Percentiles rank a stretch among this genome's conserved stretches.
Conservation (phyloP, 1,140 invertebrate genomes). For the Camponotus floridanus region DNA sequence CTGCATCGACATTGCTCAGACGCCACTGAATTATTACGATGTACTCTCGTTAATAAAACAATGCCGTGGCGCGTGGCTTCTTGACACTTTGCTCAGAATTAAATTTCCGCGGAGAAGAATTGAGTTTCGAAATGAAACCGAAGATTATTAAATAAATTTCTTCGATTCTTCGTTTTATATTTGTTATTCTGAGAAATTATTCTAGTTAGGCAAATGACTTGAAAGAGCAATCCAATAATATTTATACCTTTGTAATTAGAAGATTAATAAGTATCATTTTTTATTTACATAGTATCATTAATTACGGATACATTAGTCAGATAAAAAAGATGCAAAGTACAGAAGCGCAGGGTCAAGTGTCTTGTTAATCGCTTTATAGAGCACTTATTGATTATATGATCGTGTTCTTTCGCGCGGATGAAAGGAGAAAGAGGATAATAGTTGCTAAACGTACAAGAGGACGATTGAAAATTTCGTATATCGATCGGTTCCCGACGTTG, state of each 20-base stretch:
- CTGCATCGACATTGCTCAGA: constrained; percentile 22
- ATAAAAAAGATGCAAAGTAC: not conserved
- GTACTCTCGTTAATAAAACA: constrained; percentile 30
- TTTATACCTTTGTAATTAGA: not conserved
- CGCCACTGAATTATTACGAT: constrained; percentile 37
- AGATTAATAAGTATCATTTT: not conserved
- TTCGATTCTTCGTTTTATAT: not conserved
- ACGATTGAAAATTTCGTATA: constrained; percentile 25
- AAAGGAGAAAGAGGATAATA: not conserved
- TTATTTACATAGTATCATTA: not conserved
- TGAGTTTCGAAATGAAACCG: not conserved
- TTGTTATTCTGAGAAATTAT: not conserved
- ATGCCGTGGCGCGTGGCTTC: not conserved
- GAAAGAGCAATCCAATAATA: not conserved
- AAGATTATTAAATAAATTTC: not conserved
- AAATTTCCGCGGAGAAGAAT: not conserved
- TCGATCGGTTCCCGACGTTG: constrained; percentile 14
- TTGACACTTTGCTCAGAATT: not conserved
- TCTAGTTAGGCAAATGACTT: not conserved
- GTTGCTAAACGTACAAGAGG: not conserved
- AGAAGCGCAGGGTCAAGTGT: not conserved
- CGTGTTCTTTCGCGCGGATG: not conserved
- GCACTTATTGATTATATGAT: constrained; percentile 18
- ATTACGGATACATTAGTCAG: not conserved
- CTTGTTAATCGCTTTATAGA: not conserved